Base-by-base conservation (phyloP, 2,888 invertebrate genomes). In the Amiota communis region DNA sequence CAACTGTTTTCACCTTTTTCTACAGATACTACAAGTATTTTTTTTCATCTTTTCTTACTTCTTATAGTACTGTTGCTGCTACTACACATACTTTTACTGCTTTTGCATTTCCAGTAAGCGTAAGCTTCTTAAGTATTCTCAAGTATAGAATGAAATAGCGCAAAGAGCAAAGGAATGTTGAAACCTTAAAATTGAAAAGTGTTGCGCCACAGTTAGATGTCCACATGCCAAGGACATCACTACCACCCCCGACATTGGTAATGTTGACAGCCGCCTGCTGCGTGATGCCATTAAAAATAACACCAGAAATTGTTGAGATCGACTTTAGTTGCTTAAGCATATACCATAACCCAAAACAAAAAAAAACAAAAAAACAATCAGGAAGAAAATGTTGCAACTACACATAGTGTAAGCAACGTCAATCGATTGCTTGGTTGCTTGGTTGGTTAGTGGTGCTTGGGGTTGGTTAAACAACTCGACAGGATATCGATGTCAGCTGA, bases 71-170 rank as follows among this genome's bases (percentile, higher is more conserved):
- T 20, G 23, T 59, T 20, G 59, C 17, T 59, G 59, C 1, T 20
- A 46, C 15, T 47, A 64, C 10, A 17, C 17, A 65, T 65, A 15
- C 65, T 48, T 65, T 65, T 36, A 13, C 63, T 46, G 36, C 6
- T 9, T 36, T 15, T 48, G 51, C 51, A 23, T 53, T 23, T n/a
- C 67, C 6, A 23, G 49, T 68, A 68, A 68, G 67, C 67, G 49
- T 68, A 68, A 68, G 67, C 67, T 53, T 49, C 67, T 68, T 68
- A 68, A 53, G 51, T 68, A 51, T 68, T 53, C 53, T 68, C 51
- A 68, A 51, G 23, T 23, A 68, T 49, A 53, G 23, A 15, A 6
- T 36, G 36, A 6, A 36, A 6, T 36, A 6, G 36, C 36, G 36
- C 36, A 36, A 36, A 36, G 6, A 6, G 36, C 36, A 36, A 36